These are phyloP conservation scores for Catocala sponsa DNA, from an alignment of 2,888 invertebrate species.

Conservation along the genomic window DNA sequence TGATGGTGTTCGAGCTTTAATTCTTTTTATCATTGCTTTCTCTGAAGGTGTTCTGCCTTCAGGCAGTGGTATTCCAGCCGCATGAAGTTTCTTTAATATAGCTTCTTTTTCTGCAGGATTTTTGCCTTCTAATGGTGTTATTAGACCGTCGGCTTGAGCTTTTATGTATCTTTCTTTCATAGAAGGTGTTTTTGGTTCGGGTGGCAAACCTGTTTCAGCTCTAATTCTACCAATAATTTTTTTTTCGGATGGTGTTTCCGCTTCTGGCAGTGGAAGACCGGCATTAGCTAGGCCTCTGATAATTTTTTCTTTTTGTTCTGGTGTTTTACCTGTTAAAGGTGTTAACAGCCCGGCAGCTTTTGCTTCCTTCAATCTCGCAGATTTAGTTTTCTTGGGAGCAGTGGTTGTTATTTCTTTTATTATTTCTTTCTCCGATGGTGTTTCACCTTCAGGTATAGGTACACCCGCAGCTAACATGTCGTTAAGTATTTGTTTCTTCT, in stretches of 20 bases:
- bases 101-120: constrained; percentile 21
- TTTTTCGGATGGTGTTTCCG: constrained; percentile 15
- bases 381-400: too few relatives aligned
- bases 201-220: neutral
- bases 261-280: constrained; percentile 37
- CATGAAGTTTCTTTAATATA: constrained; percentile 5
- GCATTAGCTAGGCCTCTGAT: constrained; percentile 22
- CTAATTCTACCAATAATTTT: constrained; percentile 1
- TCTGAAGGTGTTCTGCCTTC: constrained; percentile 25
- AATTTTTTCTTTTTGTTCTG: constrained; percentile 29
- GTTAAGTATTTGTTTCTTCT: too few relatives aligned
- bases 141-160: constrained; percentile 50
- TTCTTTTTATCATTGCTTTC: constrained; percentile 2
- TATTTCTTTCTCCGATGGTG: constrained; percentile 44
- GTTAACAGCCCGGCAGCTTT: constrained; percentile 17
- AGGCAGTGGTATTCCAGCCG: constrained; percentile 31
- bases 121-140: constrained; percentile 49
- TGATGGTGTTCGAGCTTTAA: constrained; percentile 10
- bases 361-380: constrained; percentile 34
- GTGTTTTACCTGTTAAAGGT: constrained; percentile 21
- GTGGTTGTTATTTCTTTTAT: constrained; percentile 33
- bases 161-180: constrained; percentile 60
- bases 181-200: constrained; percentile 49
- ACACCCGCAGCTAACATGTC: constrained; percentile 14
- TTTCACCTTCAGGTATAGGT: constrained; percentile 38